phyloP scores from a whole-genome alignment of 2,113 vertebrate genomes.

The Sterrhoptilus dennistouni region DNA sequence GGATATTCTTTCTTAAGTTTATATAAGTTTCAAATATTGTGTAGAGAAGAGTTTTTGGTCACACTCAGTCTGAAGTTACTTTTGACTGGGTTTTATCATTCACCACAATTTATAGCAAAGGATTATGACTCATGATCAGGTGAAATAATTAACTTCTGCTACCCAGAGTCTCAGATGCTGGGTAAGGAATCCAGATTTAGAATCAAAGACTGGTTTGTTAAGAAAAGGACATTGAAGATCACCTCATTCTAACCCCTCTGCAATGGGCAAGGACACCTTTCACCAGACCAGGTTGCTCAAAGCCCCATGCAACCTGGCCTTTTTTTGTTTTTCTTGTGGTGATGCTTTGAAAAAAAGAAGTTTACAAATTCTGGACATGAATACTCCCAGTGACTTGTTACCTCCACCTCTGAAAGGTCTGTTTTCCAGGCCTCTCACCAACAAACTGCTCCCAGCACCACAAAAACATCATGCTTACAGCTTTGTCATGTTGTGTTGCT shows the following conservation, averaged over 20 bases:
- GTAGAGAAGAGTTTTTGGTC: background rate
- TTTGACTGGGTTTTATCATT: background rate
- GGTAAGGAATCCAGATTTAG: background rate
- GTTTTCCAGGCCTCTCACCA: background rate
- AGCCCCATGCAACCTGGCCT: background rate
- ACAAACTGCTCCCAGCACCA: background rate
- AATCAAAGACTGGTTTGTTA: background rate
- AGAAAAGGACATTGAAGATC: background rate
- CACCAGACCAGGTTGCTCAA: background rate
- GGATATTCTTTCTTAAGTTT: background rate
- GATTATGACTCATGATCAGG: fast-evolving
- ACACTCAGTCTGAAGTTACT: background rate
- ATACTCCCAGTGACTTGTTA: background rate
- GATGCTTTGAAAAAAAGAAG: background rate
- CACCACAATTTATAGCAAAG: background rate
- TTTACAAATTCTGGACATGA: background rate
- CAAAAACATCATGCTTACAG: background rate
- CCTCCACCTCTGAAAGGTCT: background rate
- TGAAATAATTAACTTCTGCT: background rate
- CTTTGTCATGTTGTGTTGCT: background rate
- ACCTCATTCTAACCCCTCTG: background rate
- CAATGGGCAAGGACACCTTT: background rate
- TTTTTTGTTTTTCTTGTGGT: background rate
- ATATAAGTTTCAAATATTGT: background rate
- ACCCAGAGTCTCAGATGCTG: background rate